These are phyloP conservation scores for Pollenia angustigena DNA, from an alignment of 2,888 invertebrate species.

Conservation along the genomic window DNA sequence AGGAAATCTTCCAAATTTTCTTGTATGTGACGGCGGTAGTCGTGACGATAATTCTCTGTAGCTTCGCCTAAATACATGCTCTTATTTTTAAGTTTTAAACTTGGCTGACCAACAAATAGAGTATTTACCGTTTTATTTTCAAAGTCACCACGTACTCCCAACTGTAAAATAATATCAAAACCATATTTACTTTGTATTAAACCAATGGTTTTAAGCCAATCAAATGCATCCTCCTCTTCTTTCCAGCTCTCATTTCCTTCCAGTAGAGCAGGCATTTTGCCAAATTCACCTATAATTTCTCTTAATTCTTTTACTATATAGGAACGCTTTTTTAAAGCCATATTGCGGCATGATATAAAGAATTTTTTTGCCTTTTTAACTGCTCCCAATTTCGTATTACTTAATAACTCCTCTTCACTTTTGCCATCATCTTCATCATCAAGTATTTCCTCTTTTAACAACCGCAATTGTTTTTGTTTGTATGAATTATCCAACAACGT, in stretches of 20 bases:
- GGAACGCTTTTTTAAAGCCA: slow-evolving; percentile 61
- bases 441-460: slow-evolving; percentile 76
- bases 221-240: slow-evolving; percentile 76
- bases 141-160: slow-evolving; percentile 76
- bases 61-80: slow-evolving; percentile 73
- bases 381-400: slow-evolving; percentile 51
- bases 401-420: slow-evolving; percentile 58
- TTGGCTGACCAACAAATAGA: slow-evolving; percentile 80
- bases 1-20: slow-evolving; percentile 76
- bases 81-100: slow-evolving; percentile 68
- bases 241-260: slow-evolving; percentile 70
- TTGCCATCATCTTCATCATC: slow-evolving; percentile 74
- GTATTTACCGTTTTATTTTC: slow-evolving; percentile 74
- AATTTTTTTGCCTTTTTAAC: slow-evolving; percentile 79
- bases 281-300: slow-evolving; percentile 78
- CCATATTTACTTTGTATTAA: slow-evolving; percentile 79
- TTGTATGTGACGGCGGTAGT: slow-evolving; percentile 68
- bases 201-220: slow-evolving; percentile 79
- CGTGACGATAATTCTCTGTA: slow-evolving; percentile 72
- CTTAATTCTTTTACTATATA: slow-evolving; percentile 72
- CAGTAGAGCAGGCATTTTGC: slow-evolving; percentile 79
- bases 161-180: slow-evolving; percentile 78
- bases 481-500: slow-evolving; percentile 77
- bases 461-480: slow-evolving; percentile 77
- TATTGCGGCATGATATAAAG: slow-evolving; percentile 79